Base-by-base conservation (phyloP, 1,140 invertebrate species). In the Colletes latitarsis region DNA sequence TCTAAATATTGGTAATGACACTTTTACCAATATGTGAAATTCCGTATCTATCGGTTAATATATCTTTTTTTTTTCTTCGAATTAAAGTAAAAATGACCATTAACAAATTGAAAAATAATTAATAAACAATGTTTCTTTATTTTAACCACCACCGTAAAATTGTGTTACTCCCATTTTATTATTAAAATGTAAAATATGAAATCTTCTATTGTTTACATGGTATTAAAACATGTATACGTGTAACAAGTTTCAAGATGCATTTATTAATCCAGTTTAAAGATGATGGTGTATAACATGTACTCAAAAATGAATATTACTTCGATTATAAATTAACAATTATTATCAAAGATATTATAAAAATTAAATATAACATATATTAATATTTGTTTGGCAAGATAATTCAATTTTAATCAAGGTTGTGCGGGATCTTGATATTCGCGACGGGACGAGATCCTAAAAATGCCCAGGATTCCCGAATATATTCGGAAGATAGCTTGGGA, bases 61-160 rank as follows among this genome's bases (percentile, higher is more conserved):
- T 17, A 71, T 43, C 0, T 17, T 49, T 21, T n/a, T 46, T 14
- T 8, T 19, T 39, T 21, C 43, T 30, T 79, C 6, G 19, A 60
- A 14, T 72, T n/a, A 53, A 12, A 78, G 60, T 78, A 72, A 71
- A 62, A 30, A 9, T 72, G 10, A 72, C 9, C 46, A 78, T 17
- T 77, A 77, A 52, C 15, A 62, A 60, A 46, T 30, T 19, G 9
- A 58, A 46, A 53, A 55, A 41, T 63, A 78, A 19, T 55, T 76
- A 10, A 46, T 63, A 62, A 72, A 62, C 6, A 60, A 58, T 58
- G 10, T 62, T 12, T 12, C 71, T 19, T 77, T 64, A 69, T 49
- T 76, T 58, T 67, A 81, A 81, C 72, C 52, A 68, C 46, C 77
- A 84, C 77, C 82, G 52, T 70, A 58, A 62, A 72, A 62, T 14